phyloP scores from a whole-genome alignment of 2,113 vertebrate species.

The Pyrgilauda ruficollis region DNA sequence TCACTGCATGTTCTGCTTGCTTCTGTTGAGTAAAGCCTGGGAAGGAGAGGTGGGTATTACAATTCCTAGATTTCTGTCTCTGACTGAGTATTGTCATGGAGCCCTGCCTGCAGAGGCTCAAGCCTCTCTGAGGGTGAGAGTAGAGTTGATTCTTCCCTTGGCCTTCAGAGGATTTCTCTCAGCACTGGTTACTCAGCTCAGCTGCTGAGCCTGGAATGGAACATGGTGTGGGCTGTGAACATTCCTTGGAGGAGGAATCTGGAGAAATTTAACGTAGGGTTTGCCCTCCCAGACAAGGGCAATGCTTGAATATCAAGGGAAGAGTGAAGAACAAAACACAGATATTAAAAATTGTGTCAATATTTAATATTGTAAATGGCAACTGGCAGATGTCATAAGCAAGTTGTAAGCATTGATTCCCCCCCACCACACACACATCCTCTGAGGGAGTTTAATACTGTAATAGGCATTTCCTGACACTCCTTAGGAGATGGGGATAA shows the following conservation, averaged over 20 bases:
- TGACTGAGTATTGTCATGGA: not conserved
- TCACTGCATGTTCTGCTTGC: not conserved
- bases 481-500: not conserved
- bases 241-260: not conserved
- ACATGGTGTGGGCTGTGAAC: not conserved
- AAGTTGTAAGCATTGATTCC: not conserved
- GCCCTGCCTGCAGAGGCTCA: not conserved
- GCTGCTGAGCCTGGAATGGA: not conserved
- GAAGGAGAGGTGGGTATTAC: not conserved
- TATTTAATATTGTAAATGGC: not conserved
- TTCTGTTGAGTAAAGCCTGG: not conserved
- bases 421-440: not conserved
- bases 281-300: not conserved
- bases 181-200: not conserved
- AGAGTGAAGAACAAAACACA: not conserved
- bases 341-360: not conserved
- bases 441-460: not conserved
- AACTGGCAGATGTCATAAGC: not conserved
- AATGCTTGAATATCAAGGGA: not conserved
- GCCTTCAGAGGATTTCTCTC: not conserved
- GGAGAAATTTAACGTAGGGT: not conserved
- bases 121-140: not conserved
- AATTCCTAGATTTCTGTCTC: not conserved
- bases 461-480: not conserved
- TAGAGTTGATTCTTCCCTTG: not conserved